Base-by-base conservation (phyloP, 2,888 invertebrate genomes). In the Steinernema hermaphroditum region DNA sequence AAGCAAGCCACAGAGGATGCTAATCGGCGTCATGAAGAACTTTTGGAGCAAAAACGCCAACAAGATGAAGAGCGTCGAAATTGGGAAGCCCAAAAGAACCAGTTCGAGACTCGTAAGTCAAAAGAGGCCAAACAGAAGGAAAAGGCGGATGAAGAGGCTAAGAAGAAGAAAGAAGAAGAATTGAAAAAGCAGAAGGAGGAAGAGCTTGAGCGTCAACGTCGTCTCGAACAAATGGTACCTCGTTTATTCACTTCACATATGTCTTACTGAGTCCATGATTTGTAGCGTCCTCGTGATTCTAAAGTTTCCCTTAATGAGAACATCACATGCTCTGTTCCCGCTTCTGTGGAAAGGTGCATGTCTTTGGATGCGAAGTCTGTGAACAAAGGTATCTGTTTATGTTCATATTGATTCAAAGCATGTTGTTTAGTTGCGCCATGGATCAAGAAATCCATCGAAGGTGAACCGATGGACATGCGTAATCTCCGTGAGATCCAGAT, bases 21-120 rank as follows among this genome's bases (percentile, higher is more conserved):
- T 27, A n/a, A 72, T 70, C 49, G 70, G 76, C 14, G 75, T 50
- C 19, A 72, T 70, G 54, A 74, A 74, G 24, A 73, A 72, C 49
- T 69, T 71, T 54, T 76, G 69, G 14, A 50, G 76, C 14, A 75
- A 68, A 12, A 68, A 72, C 71, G 76, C 69, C 44, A 72, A 72
- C 44, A 72, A 62, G 34, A 49, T 72, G 32, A 72, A 72, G 34
- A 75, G 73, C n/a, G 73, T 41, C 46, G 73, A 24, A 27, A 29
- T 12, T 62, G 62, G 62, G 62, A 62, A 14, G 4, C 12, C 12
- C 50, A 1, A 77, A 77, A n/a, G 74, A 75, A 68, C 43, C 69
- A 50, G 37, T 44, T 12, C 68, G 70, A 72, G 68, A 9, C 50
- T 70, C 46, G 78, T 74, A 69, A 74, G 49, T 37, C 68, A 32